Evolutionary conservation across 2,113 vertebrate species (phyloP).

Genomic region (Malaclemys terrapin): DNA sequence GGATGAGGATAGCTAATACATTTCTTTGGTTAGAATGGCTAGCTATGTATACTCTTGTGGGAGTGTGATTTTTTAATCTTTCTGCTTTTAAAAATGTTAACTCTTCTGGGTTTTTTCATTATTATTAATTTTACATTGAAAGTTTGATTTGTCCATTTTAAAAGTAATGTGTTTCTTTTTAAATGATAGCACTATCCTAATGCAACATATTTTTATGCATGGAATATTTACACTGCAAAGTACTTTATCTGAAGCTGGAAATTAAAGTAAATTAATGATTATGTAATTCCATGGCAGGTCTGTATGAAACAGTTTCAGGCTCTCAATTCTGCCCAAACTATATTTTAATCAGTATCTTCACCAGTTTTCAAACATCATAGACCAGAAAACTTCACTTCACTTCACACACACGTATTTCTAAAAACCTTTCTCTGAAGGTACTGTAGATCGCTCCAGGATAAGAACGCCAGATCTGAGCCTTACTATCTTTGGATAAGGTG

Average conservation of each 20-base stretch:
- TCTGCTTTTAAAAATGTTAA: background rate
- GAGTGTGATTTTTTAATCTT: background rate
- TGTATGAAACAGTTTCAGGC: background rate
- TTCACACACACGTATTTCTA: background rate
- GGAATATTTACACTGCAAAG: background rate
- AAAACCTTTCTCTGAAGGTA: background rate
- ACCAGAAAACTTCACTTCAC: background rate
- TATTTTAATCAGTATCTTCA: background rate
- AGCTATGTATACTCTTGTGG: accelerated
- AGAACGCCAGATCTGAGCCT: background rate
- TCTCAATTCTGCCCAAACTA: background rate
- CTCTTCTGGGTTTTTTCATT: background rate
- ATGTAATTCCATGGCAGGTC: background rate
- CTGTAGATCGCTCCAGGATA: background rate
- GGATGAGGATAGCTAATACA: background rate
- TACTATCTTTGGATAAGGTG: background rate
- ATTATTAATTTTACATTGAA: background rate
- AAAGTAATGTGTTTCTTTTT: background rate
- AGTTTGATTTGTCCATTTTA: background rate
- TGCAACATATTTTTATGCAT: background rate
- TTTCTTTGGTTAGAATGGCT: background rate
- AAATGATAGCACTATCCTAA: background rate
- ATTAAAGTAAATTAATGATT: background rate
- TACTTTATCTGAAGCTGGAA: background rate
- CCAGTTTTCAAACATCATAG: background rate